Conservation (phyloP, 1,140 invertebrate species). For the Drosophila persimilis region DNA sequence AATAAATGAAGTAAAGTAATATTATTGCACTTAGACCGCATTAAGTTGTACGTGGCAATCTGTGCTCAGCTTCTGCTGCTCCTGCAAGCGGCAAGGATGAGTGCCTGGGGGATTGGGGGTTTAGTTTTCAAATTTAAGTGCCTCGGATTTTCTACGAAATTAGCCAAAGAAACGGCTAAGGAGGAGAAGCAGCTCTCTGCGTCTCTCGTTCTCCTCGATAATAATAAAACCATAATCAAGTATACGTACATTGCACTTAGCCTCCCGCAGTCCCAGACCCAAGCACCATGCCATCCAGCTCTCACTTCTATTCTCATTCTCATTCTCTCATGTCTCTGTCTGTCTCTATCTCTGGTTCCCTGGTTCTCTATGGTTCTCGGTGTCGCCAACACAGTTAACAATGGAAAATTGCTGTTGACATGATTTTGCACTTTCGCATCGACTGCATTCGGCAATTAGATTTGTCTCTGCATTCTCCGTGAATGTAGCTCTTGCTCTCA, state of each 20-base stretch:
- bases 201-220: constrained; percentile 19
- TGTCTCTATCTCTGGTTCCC: constrained; percentile 6
- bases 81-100: constrained; percentile 4
- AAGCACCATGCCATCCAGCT: background rate
- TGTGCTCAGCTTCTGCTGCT: constrained; percentile 45
- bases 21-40: constrained; percentile 82
- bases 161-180: constrained; percentile 67
- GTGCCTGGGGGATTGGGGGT: constrained; percentile 39
- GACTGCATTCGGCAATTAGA: constrained; percentile 83
- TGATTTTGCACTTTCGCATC: constrained; percentile 83
- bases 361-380: constrained; percentile 3
- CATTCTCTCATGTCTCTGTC: background rate
- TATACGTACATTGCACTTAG: constrained; percentile 66
- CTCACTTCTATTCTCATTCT: no score
- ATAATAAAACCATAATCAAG: constrained; percentile 80
- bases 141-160: constrained; percentile 74
- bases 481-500: constrained; percentile 38
- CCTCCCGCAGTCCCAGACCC: background rate
- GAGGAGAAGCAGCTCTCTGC: constrained; percentile 23
- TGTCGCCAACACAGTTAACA: constrained; percentile 65
- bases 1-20: constrained; percentile 82
- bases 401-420: constrained; percentile 83
- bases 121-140: constrained; percentile 81
- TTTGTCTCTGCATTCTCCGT: constrained; percentile 63
- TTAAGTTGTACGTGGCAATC: constrained; percentile 80